Percentiles rank a stretch among this genome's conserved stretches.
These are phyloP conservation scores for Hydrolagus colliei DNA, from an alignment of 2,797 vertebrate genomes.

Conservation along the genomic window DNA sequence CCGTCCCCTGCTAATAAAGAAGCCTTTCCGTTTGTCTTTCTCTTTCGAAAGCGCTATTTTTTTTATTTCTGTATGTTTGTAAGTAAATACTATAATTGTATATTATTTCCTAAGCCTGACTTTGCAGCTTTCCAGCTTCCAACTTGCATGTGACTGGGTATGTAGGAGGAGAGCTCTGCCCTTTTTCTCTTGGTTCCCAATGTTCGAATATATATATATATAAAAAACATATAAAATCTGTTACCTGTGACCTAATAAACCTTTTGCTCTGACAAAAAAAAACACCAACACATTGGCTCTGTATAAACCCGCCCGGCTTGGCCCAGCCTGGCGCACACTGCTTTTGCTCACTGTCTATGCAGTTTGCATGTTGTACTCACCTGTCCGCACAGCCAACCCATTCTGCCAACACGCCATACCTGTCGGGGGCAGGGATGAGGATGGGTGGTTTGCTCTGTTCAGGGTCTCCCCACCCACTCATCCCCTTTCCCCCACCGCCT, in stretches of 20 bases:
- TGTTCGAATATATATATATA: constrained; percentile 27
- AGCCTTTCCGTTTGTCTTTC: not conserved
- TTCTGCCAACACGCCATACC: too few relatives aligned
- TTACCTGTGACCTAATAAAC: constrained; percentile 22
- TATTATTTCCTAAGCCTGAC: constrained; percentile 61
- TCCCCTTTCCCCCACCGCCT: too few relatives aligned
- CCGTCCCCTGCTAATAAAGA: not conserved
- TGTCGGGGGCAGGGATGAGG: too few relatives aligned
- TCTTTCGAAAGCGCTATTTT: constrained; percentile 43
- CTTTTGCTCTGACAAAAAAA: not conserved
- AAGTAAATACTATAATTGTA: constrained; percentile 84
- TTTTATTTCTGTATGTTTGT: constrained; percentile 83
- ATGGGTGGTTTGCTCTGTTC: too few relatives aligned
- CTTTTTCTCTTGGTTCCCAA: not conserved
- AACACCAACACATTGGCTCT: not conserved
- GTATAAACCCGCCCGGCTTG: not conserved
- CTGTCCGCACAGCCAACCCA: too few relatives aligned
- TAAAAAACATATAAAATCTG: constrained; percentile 11
- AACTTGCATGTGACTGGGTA: constrained; percentile 69
- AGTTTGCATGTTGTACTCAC: too few relatives aligned
- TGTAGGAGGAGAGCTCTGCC: constrained; percentile 1
- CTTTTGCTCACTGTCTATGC: too few relatives aligned
- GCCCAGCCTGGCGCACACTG: too few relatives aligned
- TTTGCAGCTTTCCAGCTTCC: constrained; percentile 69
- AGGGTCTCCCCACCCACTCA: too few relatives aligned